Conservation (phyloP, 2,888 invertebrate genomes). For the Rosalia funebris region DNA sequence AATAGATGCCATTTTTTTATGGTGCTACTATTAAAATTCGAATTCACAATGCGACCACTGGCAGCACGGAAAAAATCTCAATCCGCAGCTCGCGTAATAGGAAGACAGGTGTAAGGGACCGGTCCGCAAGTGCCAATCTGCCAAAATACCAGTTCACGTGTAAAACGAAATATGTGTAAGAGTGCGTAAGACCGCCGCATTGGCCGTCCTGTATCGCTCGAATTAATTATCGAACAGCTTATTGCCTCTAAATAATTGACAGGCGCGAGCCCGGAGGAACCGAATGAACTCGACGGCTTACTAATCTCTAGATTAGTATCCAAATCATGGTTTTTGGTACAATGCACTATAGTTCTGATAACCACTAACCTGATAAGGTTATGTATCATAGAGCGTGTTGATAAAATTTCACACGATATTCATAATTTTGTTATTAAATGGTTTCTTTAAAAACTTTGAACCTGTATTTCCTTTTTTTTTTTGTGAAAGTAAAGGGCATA, state of each 20-base stretch:
- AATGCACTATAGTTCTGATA: no score
- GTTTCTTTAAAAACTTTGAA: no score
- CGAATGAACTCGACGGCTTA: not conserved
- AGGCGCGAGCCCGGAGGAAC: not conserved
- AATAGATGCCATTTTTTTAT: constrained; percentile 2
- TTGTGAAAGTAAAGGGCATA: no score
- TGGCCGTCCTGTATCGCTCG: constrained; percentile 7
- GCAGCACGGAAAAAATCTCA: constrained; percentile 4
- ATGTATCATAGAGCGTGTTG: no score
- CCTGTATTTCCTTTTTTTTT: no score
- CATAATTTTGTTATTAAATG: no score
- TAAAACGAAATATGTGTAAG: constrained; percentile 10
- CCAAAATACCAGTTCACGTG: constrained; percentile 45
- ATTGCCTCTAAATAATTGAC: constrained; percentile 14
- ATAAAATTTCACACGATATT: no score
- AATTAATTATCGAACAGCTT: constrained; percentile 17
- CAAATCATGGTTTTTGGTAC: no score
- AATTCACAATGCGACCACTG: constrained; percentile 9
- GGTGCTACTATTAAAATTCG: constrained; percentile 1
- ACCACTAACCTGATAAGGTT: no score
- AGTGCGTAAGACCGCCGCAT: constrained; percentile 13
- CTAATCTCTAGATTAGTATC: no score
- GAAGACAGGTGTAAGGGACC: constrained; percentile 48
- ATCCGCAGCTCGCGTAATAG: constrained; percentile 23
- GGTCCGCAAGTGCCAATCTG: constrained; percentile 47